Evolutionary conservation across 2,888 invertebrate species (phyloP).

Genomic region (Agrotis puta): DNA sequence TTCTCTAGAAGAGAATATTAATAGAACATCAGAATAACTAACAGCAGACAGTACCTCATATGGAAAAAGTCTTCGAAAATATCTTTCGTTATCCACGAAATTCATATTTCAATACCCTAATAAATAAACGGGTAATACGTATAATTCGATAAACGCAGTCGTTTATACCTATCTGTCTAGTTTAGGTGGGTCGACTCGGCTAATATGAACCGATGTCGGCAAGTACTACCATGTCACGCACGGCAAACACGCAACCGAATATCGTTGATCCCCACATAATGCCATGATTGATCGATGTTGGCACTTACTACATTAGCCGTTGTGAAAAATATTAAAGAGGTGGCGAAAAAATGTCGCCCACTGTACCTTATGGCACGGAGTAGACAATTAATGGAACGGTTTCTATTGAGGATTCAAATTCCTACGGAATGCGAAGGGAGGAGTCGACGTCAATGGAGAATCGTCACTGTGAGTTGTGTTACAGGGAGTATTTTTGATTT

Average conservation of each 20-base stretch:
- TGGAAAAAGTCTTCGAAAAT: slow-evolving; percentile 26
- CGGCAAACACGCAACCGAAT: slow-evolving; percentile 80
- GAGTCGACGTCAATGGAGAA: not conserved
- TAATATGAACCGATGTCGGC: slow-evolving; percentile 75
- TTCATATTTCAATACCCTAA: slow-evolving; percentile 56
- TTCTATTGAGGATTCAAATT: slow-evolving; percentile 16
- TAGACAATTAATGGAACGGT: slow-evolving; percentile 32
- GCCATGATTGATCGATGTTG: slow-evolving; percentile 85
- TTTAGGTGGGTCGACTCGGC: slow-evolving; percentile 65
- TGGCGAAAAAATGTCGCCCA: slow-evolving; percentile 55
- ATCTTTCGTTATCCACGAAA: slow-evolving; percentile 39
- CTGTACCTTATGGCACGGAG: slow-evolving; percentile 35
- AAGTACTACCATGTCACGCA: slow-evolving; percentile 77
- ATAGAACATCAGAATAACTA: not conserved
- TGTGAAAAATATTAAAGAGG: slow-evolving; percentile 72
- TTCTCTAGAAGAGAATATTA: not conserved
- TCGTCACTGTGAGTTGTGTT: not conserved
- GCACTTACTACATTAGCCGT: slow-evolving; percentile 81
- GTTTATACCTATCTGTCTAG: slow-evolving; percentile 61
- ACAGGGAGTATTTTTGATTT: not conserved
- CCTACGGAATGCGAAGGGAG: not conserved
- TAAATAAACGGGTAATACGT: slow-evolving; percentile 59
- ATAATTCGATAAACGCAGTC: slow-evolving; percentile 63
- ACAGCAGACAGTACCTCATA: slow-evolving; percentile 5
- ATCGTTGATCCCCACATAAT: slow-evolving; percentile 81